phyloP scores from a whole-genome alignment of 2,888 invertebrate genomes.

The Stomorhina lunata region DNA sequence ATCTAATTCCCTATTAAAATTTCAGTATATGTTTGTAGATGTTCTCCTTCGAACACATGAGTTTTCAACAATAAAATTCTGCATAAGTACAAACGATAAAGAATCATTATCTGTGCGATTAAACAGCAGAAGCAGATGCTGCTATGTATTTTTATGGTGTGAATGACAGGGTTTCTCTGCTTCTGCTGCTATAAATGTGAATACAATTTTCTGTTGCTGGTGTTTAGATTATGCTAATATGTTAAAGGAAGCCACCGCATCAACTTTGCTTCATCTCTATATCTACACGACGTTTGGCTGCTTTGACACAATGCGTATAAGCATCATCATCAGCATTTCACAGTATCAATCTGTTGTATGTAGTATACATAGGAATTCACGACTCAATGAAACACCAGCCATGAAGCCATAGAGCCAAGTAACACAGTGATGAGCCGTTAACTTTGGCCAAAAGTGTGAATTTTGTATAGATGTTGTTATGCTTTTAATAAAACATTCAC shows the following conservation, averaged over 20 bases:
- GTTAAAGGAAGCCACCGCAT: conserved; percentile 43
- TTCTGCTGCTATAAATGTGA: background rate
- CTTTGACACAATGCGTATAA: conserved; percentile 47
- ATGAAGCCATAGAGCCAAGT: conserved; percentile 27
- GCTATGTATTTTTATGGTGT: conserved; percentile 22
- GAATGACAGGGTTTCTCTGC: background rate
- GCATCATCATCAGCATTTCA: background rate
- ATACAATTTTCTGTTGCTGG: conserved; percentile 27
- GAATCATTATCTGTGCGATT: conserved; percentile 70
- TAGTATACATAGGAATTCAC: conserved; percentile 66
- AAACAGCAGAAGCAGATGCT: conserved; percentile 68
- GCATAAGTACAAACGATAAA: conserved; percentile 68
- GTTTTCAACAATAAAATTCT: conserved; percentile 60
- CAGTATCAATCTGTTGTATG: conserved; percentile 6
- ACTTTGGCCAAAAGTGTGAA: conserved; percentile 39
- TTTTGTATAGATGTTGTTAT: conserved; percentile 7
- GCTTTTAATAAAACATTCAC: background rate
- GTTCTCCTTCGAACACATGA: conserved; percentile 35
- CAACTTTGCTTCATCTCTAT: background rate
- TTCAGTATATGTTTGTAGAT: conserved; percentile 9
- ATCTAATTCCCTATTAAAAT: background rate
- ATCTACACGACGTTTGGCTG: conserved; percentile 18
- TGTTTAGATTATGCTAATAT: conserved; percentile 66
- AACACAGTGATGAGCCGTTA: conserved; percentile 46
- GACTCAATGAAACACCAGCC: conserved; percentile 66